Evolutionary conservation across 2,888 invertebrate species (phyloP).

Genomic region (Drosophila limbata): DNA sequence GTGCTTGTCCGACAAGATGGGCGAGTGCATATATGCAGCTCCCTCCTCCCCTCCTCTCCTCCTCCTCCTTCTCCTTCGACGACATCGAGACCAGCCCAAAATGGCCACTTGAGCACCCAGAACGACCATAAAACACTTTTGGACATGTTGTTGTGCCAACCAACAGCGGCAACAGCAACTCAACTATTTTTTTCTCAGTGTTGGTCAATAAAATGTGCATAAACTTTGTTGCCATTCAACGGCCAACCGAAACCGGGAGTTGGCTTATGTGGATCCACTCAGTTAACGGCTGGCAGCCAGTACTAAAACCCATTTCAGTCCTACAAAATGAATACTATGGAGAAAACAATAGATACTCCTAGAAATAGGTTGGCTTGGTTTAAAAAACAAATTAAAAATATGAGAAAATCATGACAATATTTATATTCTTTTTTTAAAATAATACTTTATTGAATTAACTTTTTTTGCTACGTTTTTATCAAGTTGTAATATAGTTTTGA

Average conservation of each 20-base stretch:
- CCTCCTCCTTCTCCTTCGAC: conserved; percentile 3
- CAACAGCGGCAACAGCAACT: conserved; percentile 55
- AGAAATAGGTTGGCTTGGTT: background rate
- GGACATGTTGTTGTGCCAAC: conserved; percentile 76
- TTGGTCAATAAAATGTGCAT: conserved; percentile 80
- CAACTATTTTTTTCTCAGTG: conserved; percentile 56
- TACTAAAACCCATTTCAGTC: conserved; percentile 20
- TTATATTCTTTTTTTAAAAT: too few relatives aligned
- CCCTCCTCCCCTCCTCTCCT: conserved; percentile 5
- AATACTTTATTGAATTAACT: too few relatives aligned
- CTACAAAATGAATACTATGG: conserved; percentile 40
- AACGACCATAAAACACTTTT: conserved; percentile 80
- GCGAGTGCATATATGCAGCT: conserved; percentile 57
- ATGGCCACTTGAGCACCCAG: conserved; percentile 79
- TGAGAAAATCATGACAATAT: too few relatives aligned
- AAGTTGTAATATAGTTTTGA: too few relatives aligned
- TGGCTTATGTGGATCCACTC: conserved; percentile 33
- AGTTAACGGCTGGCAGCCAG: conserved; percentile 56
- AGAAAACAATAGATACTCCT: background rate
- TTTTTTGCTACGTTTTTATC: too few relatives aligned
- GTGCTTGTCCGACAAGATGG: conserved; percentile 73
- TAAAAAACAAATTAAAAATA: background rate
- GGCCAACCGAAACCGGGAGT: conserved; percentile 44
- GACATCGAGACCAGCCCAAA: conserved; percentile 43
- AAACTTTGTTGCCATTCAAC: conserved; percentile 66